Evolutionary conservation across 2,888 invertebrate species (phyloP).

Genomic region (Caenorhabditis uteleia): DNA sequence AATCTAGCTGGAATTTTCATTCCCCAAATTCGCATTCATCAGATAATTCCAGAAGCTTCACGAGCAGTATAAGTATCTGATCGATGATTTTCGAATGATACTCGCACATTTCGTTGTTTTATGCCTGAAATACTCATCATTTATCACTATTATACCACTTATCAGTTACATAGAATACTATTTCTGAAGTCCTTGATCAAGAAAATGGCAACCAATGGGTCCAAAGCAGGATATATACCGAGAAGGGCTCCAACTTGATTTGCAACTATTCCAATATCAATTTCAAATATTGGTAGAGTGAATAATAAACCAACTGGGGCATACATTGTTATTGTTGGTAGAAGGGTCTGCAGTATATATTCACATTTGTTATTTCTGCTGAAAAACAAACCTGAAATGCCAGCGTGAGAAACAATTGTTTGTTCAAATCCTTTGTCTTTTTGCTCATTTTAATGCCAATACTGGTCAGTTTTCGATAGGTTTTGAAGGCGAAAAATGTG

Average conservation of each 20-base stretch:
- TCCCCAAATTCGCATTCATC: no score
- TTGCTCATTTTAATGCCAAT: slow-evolving; percentile 12
- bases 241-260: background rate
- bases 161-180: no score
- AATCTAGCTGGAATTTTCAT: no score
- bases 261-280: slow-evolving; percentile 10
- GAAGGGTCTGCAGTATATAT: slow-evolving; percentile 16
- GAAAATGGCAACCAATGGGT: background rate
- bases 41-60: no score
- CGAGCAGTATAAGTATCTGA: background rate
- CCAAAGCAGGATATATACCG: background rate
- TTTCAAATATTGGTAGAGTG: slow-evolving; percentile 14
- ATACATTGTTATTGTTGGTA: slow-evolving; percentile 25
- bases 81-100: background rate
- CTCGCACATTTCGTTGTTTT: no score
- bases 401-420: slow-evolving; percentile 21
- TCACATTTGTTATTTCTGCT: no score
- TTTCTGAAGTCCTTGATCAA: background rate
- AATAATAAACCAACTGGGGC: slow-evolving; percentile 20
- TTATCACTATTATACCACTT: background rate
- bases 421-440: slow-evolving; percentile 17
- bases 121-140: background rate
- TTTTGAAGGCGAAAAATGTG: slow-evolving; percentile 10
- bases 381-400: no score
- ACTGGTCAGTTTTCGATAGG: slow-evolving; percentile 7